Percentiles rank a stretch among this genome's conserved stretches.
Evolutionary conservation across 2,113 vertebrate genomes (phyloP).

Genomic region (Carassius gibelio): DNA sequence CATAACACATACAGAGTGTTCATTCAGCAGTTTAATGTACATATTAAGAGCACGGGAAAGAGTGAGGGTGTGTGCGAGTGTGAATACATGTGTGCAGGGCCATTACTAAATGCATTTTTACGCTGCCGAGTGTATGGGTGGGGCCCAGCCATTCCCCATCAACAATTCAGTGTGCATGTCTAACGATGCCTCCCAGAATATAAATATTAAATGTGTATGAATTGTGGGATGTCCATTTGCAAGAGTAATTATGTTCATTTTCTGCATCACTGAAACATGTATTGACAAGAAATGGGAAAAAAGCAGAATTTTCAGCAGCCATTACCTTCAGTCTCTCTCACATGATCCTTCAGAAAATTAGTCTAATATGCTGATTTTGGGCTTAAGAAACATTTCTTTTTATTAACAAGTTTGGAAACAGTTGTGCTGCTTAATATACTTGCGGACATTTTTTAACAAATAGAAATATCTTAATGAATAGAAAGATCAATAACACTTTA

Average conservation of each 20-base stretch:
- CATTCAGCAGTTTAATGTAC: slow-evolving; percentile 28
- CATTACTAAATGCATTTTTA: background rate
- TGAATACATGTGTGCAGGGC: slow-evolving; percentile 28
- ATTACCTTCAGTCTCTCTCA: too few relatives aligned
- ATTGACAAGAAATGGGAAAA: background rate
- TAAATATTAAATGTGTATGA: background rate
- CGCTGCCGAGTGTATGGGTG: slow-evolving; percentile 11
- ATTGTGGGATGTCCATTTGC: background rate
- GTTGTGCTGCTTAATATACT: too few relatives aligned
- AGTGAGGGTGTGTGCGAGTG: slow-evolving; percentile 25
- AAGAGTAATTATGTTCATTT: slow-evolving; percentile 1
- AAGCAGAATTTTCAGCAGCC: background rate
- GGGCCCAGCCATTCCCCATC: background rate
- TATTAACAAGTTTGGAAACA: too few relatives aligned
- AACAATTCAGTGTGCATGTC: background rate
- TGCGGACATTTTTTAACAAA: too few relatives aligned
- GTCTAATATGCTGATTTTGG: too few relatives aligned
- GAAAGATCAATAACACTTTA: too few relatives aligned
- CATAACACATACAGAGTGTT: slow-evolving; percentile 26
- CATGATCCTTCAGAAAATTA: too few relatives aligned
- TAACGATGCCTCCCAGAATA: background rate
- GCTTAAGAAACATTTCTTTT: too few relatives aligned
- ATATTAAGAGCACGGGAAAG: slow-evolving; percentile 41
- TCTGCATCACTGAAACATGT: background rate
- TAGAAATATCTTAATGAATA: too few relatives aligned